Conservation (phyloP, 2,888 invertebrate genomes). For the Sabellastarte sp. region DNA sequence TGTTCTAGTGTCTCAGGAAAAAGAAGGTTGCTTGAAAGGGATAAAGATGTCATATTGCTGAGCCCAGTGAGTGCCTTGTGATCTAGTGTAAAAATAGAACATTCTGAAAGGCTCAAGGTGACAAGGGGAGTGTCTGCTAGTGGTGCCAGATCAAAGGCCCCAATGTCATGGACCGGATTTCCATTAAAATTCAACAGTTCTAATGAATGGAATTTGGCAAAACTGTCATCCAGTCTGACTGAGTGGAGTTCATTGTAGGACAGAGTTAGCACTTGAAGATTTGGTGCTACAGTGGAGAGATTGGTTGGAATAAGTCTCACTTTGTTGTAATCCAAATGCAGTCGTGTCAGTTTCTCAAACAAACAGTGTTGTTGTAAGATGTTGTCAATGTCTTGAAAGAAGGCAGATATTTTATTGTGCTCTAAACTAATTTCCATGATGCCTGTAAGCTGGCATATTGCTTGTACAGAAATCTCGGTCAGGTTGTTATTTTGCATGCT, state of each 20-base stretch:
- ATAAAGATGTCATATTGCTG: conserved; percentile 23
- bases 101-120: conserved; percentile 24
- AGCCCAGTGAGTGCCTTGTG: conserved; percentile 16
- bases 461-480: conserved; percentile 8
- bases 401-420: conserved; percentile 18
- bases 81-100: conserved; percentile 20
- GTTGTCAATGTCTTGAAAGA: too few relatives aligned
- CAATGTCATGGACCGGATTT: conserved; percentile 23
- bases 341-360: conserved; percentile 1
- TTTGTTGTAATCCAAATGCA: conserved; percentile 25
- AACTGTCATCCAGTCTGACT: conserved; percentile 18
- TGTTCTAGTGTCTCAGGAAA: conserved; percentile 7
- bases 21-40: conserved; percentile 23
- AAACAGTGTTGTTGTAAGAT: too few relatives aligned
- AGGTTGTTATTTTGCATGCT: conserved; percentile 24
- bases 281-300: conserved; percentile 26
- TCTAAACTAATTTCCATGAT: conserved; percentile 3
- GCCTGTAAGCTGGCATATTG: conserved; percentile 18
- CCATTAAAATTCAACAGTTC: conserved; percentile 22
- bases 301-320: conserved; percentile 23
- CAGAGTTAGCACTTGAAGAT: conserved; percentile 26
- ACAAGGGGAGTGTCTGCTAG: conserved; percentile 17
- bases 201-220: conserved; percentile 12
- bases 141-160: conserved; percentile 16
- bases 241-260: conserved; percentile 25